A percentile compares a stretch with the other conserved stretches of the same genome.
phyloP scores from a whole-genome alignment of 2,113 vertebrate genomes.

The Mesoclemmys tuberculata region DNA sequence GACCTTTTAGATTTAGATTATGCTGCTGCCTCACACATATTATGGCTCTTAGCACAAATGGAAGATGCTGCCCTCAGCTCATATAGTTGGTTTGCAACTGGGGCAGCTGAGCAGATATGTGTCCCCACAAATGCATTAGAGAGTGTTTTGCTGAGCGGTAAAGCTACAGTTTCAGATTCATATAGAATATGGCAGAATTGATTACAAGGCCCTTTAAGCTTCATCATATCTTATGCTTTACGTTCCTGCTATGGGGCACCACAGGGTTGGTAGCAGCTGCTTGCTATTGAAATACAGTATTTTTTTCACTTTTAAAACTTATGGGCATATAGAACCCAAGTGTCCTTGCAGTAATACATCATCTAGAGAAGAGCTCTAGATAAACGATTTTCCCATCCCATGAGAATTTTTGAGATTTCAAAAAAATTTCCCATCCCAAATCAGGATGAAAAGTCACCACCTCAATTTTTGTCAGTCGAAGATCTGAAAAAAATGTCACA shows the following conservation, averaged over 20 bases:
- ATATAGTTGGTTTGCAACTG: neutral
- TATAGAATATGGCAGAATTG: conserved; percentile 59
- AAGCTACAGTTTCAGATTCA: conserved; percentile 61
- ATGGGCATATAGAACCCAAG: conserved; percentile 65
- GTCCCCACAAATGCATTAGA: conserved; percentile 56
- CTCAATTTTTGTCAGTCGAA: neutral
- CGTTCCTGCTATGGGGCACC: conserved; percentile 66
- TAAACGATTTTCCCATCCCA: neutral
- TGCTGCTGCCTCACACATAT: too few species aligned
- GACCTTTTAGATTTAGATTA: too few species aligned
- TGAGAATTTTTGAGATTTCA: neutral
- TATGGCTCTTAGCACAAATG: too few species aligned
- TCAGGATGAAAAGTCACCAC: neutral
- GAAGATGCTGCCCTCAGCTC: neutral
- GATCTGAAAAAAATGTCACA: neutral
- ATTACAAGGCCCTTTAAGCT: conserved; percentile 73
- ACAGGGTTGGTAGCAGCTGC: conserved; percentile 61
- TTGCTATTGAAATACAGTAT: conserved; percentile 58
- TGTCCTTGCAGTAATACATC: conserved; percentile 53
- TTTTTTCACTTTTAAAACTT: conserved; percentile 67
- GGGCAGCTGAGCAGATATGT: conserved; percentile 39
- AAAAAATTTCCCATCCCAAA: neutral
- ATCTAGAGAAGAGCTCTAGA: conserved; percentile 10
- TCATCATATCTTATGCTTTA: conserved; percentile 61
- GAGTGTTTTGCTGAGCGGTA: conserved; percentile 52